A percentile compares a stretch with the other conserved stretches of the same genome.
phyloP scores from a whole-genome alignment of 1,140 invertebrate genomes.

The Caenorhabditis elegans region WBcel235 BX284606.5:9761501-9762000 shows the following conservation, averaged over 20 bases:
- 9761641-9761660: neutral
- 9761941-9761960: neutral
- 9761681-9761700: neutral
- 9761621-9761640: neutral
- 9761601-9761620: neutral
- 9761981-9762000: too few species aligned
- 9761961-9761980: conserved; percentile 14
- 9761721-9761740: neutral
- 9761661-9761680: neutral
- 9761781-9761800: neutral
- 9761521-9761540: neutral
- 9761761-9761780: conserved; percentile 14
- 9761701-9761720: neutral
- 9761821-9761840: neutral
- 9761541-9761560: neutral
- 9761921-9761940: conserved; percentile 33
- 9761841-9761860: conserved; percentile 26
- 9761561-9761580: neutral
- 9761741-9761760: neutral
- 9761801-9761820: neutral
- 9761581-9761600: neutral
- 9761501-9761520: too few species aligned
- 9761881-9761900: conserved; percentile 17
- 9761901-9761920: conserved; percentile 19
- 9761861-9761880: conserved; percentile 35